Conservation (phyloP, 2,888 invertebrate species). For the Hypena proboscidalis region DNA sequence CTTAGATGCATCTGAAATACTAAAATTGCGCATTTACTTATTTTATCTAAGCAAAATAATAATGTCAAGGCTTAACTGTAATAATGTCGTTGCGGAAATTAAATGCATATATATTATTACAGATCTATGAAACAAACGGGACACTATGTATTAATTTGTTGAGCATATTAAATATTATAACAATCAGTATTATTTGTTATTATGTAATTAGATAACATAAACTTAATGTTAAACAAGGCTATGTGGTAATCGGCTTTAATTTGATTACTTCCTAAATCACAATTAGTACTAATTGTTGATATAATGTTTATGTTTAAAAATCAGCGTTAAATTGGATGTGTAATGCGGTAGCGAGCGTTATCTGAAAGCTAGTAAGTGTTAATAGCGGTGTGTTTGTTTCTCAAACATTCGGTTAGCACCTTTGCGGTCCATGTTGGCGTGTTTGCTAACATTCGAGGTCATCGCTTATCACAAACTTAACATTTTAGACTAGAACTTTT, state of each 20-base stretch:
- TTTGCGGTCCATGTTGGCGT: constrained; percentile 38
- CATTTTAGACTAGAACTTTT: too few species aligned
- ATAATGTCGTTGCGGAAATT: constrained; percentile 25
- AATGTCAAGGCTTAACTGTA: constrained; percentile 33
- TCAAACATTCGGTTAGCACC: constrained; percentile 67
- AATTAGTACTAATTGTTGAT: too few species aligned
- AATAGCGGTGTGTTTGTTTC: constrained; percentile 54
- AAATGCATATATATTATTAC: constrained; percentile 23
- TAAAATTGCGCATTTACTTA: constrained; percentile 10
- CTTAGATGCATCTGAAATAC: too few species aligned
- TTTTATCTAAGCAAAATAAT: constrained; percentile 20
- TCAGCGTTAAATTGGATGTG: not conserved
- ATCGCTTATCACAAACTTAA: constrained; percentile 19
- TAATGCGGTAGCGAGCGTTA: constrained; percentile 36
- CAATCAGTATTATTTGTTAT: too few species aligned
- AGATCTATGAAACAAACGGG: not conserved
- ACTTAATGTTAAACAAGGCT: too few species aligned
- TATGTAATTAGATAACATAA: too few species aligned
- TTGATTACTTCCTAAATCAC: too few species aligned
- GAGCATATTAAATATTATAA: too few species aligned
- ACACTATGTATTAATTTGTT: not conserved
- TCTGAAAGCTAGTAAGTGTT: constrained; percentile 44
- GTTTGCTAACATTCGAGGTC: constrained; percentile 41
- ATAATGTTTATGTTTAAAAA: too few species aligned
- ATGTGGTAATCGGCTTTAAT: too few species aligned